Evolutionary conservation across 2,113 vertebrate species (phyloP).

Genomic region (Telmatochromis sp.): DNA sequence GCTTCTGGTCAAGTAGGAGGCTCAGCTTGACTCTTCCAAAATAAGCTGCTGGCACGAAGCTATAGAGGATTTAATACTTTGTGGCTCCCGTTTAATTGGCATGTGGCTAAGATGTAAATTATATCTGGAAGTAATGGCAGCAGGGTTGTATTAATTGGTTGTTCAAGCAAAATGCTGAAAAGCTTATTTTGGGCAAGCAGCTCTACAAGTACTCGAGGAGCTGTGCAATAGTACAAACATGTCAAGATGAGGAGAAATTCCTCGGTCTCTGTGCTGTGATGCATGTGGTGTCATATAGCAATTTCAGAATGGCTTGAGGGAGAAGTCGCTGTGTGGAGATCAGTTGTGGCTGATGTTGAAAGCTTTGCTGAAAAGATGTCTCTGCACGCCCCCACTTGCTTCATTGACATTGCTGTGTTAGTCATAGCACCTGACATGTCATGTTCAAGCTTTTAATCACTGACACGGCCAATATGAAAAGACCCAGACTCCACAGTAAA

Average conservation of each 20-base stretch:
- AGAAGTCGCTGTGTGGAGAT: slow-evolving; percentile 1
- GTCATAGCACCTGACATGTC: slow-evolving; percentile 12
- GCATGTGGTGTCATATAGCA: slow-evolving; percentile 52
- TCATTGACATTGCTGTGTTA: slow-evolving; percentile 9
- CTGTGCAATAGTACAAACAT: neutral
- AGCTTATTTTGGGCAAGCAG: slow-evolving; percentile 54
- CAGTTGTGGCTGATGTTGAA: slow-evolving; percentile 38
- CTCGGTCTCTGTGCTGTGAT: slow-evolving; percentile 34
- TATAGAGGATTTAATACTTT: neutral
- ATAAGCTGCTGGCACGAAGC: slow-evolving; percentile 35
- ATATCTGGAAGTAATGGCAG: neutral
- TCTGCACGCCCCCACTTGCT: slow-evolving; percentile 44
- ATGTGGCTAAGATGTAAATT: neutral
- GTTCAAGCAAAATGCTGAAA: neutral
- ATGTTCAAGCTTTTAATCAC: neutral
- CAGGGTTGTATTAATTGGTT: neutral
- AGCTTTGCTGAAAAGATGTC: slow-evolving; percentile 36
- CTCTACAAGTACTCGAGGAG: neutral
- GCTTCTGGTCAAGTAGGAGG: slow-evolving; percentile 89
- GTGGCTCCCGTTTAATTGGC: slow-evolving; percentile 3
- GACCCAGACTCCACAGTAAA: neutral
- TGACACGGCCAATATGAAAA: neutral
- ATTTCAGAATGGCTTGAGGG: slow-evolving; percentile 27
- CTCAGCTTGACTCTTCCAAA: slow-evolving; percentile 36
- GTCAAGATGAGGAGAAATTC: slow-evolving; percentile 12